phyloP scores from a whole-genome alignment of 1,140 invertebrate genomes.

The Cydia amplana region DNA sequence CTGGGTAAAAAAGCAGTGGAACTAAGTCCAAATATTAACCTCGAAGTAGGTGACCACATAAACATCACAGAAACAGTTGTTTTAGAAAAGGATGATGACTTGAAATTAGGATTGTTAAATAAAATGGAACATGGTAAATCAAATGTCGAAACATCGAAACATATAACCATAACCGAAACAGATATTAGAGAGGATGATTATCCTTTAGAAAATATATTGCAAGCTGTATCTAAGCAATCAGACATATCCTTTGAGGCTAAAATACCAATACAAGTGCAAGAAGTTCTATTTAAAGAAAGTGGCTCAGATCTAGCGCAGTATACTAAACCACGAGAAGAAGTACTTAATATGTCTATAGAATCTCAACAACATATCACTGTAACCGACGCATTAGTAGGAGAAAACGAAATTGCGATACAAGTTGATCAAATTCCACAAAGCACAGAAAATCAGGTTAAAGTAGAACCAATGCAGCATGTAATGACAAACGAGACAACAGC shows the following conservation, averaged over 20 bases:
- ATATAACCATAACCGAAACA: constrained; percentile 33
- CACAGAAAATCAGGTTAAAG: constrained; percentile 53
- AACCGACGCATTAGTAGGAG: constrained; percentile 49
- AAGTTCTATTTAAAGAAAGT: constrained; percentile 53
- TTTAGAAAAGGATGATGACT: constrained; percentile 10
- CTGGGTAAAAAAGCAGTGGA: constrained; percentile 39
- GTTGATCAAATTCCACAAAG: constrained; percentile 35
- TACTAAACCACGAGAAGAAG: constrained; percentile 42
- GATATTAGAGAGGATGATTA: constrained; percentile 54
- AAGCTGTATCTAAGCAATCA: constrained; percentile 35
- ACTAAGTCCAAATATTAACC: constrained; percentile 38
- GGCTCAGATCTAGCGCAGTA: constrained; percentile 38
- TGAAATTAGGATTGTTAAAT: constrained; percentile 7
- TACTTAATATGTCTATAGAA: constrained; percentile 46
- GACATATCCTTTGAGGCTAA: constrained; percentile 45
- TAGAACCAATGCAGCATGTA: constrained; percentile 59
- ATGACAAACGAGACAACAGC: constrained; percentile 62
- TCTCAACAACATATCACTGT: constrained; percentile 57
- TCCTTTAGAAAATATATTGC: constrained; percentile 35
- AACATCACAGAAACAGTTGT: constrained; percentile 44
- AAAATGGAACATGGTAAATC: constrained; percentile 20
- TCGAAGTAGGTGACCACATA: constrained; percentile 53
- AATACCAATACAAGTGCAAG: constrained; percentile 51
- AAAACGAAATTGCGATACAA: constrained; percentile 52
- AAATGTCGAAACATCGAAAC: constrained; percentile 9